Evolutionary conservation across 1,140 invertebrate genomes (phyloP), one percentile per base, ranked within the genome.

Genomic region (Venturia canescens): DNA sequence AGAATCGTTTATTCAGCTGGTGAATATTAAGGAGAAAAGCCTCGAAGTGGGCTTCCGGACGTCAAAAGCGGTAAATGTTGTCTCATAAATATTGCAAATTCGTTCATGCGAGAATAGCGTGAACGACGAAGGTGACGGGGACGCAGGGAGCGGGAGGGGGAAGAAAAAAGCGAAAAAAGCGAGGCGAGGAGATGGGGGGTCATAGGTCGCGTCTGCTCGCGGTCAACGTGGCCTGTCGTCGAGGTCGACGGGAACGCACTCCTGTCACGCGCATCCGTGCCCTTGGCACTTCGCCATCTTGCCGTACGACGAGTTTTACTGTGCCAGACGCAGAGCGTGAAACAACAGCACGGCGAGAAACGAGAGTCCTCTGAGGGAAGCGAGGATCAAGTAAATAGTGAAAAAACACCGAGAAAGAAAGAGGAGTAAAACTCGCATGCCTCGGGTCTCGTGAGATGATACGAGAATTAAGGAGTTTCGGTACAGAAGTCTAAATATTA

Each of bases 51-150:
- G 21, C 15, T 57, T 57, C 21, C 15, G 53, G 5, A 23, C 53
- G 53, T 57, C 15, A 57, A 57, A 5, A 18, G 53, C 11, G 50
- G 50, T n/a, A 21, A 1, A 21, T 18, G 11, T 23, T 57, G 2
- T 70, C 67, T 70, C 67, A 70, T 70, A 70, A 70, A 70, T 70
- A 70, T 70, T 70, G 31, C 67, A 70, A 70, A 70, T 70, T 70
- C 67, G 67, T 70, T 70, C 31, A 23, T 57, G 53, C 16, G 53
- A 57, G 53, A 57, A 57, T 34, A 34, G 18, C 6, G 29, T 34
- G 18, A 18, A n/a, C 34, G 67, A 15, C 34, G 31, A 38, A 70
- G 31, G 31, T n/a, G 29, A 70, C n/a, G 23, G 21, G 21, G 21
- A 57, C 18, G 53, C n/a, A 13, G 21, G 50, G n/a, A 57, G 21